A percentile compares a stretch with the other conserved stretches of the same genome.
Conservation (phyloP, 2,888 invertebrate genomes). For the Eupithecia insigniata region DNA sequence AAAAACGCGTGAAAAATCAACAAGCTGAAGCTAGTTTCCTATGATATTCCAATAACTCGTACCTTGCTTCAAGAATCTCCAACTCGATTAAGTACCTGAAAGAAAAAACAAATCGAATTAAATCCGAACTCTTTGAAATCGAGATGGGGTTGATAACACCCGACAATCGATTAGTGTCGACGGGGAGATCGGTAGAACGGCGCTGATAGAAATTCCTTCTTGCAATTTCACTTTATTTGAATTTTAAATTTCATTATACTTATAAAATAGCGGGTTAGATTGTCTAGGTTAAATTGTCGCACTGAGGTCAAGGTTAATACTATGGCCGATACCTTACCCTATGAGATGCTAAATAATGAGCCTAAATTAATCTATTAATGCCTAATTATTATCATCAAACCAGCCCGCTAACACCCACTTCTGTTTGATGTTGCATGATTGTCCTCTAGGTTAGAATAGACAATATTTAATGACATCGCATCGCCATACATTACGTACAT, state of each 20-base stretch:
- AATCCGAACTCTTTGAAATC: constrained; percentile 26
- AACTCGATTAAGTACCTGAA: constrained; percentile 13
- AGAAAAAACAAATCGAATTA: constrained; percentile 10
- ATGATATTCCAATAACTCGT: neutral
- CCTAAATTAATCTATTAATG: too few relatives aligned
- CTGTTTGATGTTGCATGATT: too few relatives aligned
- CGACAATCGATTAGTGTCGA: constrained; percentile 41
- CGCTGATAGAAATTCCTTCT: neutral
- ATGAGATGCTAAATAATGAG: too few relatives aligned
- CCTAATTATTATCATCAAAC: too few relatives aligned
- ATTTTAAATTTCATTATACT: neutral
- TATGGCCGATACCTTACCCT: too few relatives aligned
- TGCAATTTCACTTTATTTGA: constrained; percentile 34
- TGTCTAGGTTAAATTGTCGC: neutral
- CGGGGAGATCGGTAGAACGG: neutral
- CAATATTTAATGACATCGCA: too few relatives aligned
- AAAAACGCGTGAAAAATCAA: neutral
- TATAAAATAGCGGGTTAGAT: too few relatives aligned
- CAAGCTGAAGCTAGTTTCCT: neutral
- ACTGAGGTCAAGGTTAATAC: too few relatives aligned
- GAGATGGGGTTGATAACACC: constrained; percentile 40
- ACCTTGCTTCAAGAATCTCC: constrained; percentile 10
- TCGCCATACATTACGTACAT: too few relatives aligned
- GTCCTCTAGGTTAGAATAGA: too few relatives aligned
- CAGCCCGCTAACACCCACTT: too few relatives aligned